Percentiles rank a stretch among this genome's conserved stretches.
Evolutionary conservation across 2,113 vertebrate genomes (phyloP).

Genomic region (Potamarius usumacintae): DNA sequence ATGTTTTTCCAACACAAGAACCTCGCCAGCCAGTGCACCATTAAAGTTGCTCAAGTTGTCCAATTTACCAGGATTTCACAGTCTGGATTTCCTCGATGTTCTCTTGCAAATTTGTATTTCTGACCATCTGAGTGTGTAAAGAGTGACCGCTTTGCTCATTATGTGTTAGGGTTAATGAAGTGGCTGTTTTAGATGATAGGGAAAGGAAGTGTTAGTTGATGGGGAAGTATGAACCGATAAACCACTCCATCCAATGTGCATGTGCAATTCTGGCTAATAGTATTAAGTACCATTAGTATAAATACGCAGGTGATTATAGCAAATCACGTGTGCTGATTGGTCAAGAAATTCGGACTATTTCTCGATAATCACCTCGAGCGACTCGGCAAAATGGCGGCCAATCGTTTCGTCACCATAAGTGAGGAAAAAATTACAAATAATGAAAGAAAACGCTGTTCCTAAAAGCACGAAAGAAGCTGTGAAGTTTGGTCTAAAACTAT

Average conservation of each 20-base stretch:
- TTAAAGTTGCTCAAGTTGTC: not conserved
- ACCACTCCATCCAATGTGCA: not conserved
- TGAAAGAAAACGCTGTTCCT: too few relatives aligned
- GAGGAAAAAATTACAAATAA: too few relatives aligned
- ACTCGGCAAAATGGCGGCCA: too few relatives aligned
- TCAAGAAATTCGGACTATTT: too few relatives aligned
- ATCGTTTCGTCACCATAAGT: too few relatives aligned
- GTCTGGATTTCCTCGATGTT: not conserved
- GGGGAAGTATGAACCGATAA: slow-evolving; percentile 4
- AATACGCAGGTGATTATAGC: too few relatives aligned
- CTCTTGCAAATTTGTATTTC: slow-evolving; percentile 40
- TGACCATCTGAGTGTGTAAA: slow-evolving; percentile 44
- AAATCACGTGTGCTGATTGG: too few relatives aligned
- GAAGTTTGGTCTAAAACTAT: too few relatives aligned
- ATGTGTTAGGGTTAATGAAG: slow-evolving; percentile 20
- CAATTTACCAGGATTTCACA: not conserved
- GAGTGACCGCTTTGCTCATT: slow-evolving; percentile 37
- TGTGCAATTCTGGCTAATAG: not conserved
- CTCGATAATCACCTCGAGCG: too few relatives aligned
- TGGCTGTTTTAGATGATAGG: slow-evolving; percentile 41
- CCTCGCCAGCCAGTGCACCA: not conserved
- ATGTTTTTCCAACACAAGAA: not conserved
- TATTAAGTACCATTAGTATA: not conserved
- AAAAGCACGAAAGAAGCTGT: too few relatives aligned
- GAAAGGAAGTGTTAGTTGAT: slow-evolving; percentile 25